Percentiles rank a stretch among this genome's conserved stretches.
Evolutionary conservation across 2,888 invertebrate genomes (phyloP).

Genomic region (Plagodis pulveraria): DNA sequence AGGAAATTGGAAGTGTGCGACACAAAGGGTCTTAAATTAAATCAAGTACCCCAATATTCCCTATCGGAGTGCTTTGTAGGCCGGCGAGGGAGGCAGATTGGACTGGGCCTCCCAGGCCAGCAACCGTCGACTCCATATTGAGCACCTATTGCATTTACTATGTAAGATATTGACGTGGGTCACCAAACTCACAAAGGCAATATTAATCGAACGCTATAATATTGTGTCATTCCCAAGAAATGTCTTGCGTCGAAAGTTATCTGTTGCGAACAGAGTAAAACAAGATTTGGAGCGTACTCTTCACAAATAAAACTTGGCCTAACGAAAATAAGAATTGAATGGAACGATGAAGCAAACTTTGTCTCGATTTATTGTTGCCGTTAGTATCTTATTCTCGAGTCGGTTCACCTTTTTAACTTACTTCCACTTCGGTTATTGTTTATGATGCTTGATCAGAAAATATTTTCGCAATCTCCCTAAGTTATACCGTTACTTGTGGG

Average conservation of each 20-base stretch:
- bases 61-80: constrained; percentile 61
- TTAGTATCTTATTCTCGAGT: constrained; percentile 42
- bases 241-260: constrained; percentile 12
- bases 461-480: constrained; percentile 16
- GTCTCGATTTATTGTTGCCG: constrained; percentile 49
- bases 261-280: constrained; percentile 21
- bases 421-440: constrained; percentile 16
- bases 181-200: constrained; percentile 42
- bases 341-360: constrained; percentile 47
- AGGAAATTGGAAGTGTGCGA: constrained; percentile 72
- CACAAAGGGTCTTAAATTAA: constrained; percentile 78
- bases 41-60: constrained; percentile 73
- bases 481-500: constrained; percentile 8
- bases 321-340: constrained; percentile 45
- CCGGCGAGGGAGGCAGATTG: constrained; percentile 44
- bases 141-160: constrained; percentile 42
- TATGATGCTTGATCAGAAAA: constrained; percentile 17
- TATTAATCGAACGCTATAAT: constrained; percentile 29
- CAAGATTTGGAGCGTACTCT: constrained; percentile 41
- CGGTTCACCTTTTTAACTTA: constrained; percentile 26
- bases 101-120: constrained; percentile 26
- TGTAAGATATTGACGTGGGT: constrained; percentile 16
- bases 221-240: constrained; percentile 30
- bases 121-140: constrained; percentile 46
- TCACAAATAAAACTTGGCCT: constrained; percentile 45